Evolutionary conservation across 2,888 invertebrate species (phyloP).

Genomic region (Noctua pronuba): DNA sequence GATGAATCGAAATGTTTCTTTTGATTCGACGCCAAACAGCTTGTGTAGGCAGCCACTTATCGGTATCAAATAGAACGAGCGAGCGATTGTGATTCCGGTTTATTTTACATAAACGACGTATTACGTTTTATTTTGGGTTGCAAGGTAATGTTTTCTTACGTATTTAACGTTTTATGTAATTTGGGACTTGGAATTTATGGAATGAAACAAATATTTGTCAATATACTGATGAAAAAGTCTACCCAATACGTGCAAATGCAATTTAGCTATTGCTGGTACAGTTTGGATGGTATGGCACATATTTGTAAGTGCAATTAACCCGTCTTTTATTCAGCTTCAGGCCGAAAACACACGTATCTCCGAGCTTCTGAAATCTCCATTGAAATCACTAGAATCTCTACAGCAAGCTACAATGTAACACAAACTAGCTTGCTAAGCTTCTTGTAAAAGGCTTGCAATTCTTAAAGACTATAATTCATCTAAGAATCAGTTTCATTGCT

Average conservation of each 20-base stretch:
- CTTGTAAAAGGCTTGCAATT: constrained; percentile 58
- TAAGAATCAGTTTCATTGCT: constrained; percentile 76
- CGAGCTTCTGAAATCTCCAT: constrained; percentile 17
- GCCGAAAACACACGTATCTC: constrained; percentile 19
- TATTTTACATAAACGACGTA: constrained; percentile 42
- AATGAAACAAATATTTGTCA: not conserved
- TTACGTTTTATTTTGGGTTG: constrained; percentile 35
- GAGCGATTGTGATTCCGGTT: constrained; percentile 33
- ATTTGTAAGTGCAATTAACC: not conserved
- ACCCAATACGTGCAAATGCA: not conserved
- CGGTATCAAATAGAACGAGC: constrained; percentile 47
- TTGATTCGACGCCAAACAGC: constrained; percentile 67
- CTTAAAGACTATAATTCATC: constrained; percentile 71
- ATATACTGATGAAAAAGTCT: not conserved
- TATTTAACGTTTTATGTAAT: constrained; percentile 8
- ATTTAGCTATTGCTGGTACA: not conserved
- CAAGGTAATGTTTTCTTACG: constrained; percentile 31
- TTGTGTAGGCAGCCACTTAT: constrained; percentile 56
- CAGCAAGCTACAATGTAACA: constrained; percentile 28
- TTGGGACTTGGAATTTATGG: not conserved
- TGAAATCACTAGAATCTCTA: constrained; percentile 28
- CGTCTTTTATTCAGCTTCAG: not conserved
- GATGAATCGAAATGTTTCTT: constrained; percentile 70
- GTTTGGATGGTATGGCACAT: not conserved
- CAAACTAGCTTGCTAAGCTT: constrained; percentile 37